A percentile compares a stretch with the other conserved stretches of the same genome.
Conservation (phyloP, 64 coral and sea anemone genomes). For the Porites lutea region DNA sequence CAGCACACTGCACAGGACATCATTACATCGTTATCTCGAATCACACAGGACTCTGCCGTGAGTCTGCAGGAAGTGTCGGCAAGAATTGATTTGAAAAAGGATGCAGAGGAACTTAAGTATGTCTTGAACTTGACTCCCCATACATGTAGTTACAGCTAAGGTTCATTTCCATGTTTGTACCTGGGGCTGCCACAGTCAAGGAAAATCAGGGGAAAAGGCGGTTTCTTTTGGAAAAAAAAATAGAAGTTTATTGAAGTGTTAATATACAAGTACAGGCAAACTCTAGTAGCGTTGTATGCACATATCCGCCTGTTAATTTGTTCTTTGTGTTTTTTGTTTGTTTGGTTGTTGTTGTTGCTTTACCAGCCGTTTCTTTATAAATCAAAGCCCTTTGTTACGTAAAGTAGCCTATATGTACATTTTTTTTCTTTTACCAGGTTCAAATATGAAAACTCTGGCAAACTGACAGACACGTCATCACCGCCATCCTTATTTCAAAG, state of each 20-base stretch:
- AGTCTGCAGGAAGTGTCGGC: conserved; percentile 76
- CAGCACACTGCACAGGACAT: conserved; percentile 74
- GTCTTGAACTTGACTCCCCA: background rate
- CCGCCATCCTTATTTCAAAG: conserved; percentile 88
- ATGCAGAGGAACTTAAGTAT: conserved; percentile 98
- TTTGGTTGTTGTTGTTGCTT: no score
- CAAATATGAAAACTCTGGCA: conserved; percentile 91
- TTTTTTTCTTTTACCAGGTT: conserved; percentile 69
- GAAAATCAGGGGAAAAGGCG: no score
- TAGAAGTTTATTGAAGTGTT: no score
- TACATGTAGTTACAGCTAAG: background rate
- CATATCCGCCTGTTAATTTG: no score
- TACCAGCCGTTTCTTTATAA: no score
- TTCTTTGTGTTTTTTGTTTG: no score
- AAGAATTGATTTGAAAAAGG: conserved; percentile 88
- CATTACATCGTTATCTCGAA: conserved; percentile 68
- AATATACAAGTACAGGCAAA: no score
- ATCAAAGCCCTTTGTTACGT: no score
- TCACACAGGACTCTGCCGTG: conserved; percentile 78
- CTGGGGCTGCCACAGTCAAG: no score
- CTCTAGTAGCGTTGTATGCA: no score
- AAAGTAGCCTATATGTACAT: background rate
- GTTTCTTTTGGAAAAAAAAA: no score
- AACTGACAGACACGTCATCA: conserved; percentile 88
- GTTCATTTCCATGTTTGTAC: background rate